A percentile compares a stretch with the other conserved stretches of the same genome.
Evolutionary conservation across 2,888 invertebrate species (phyloP).

Genomic region (Scelioninae gen. 2): DNA sequence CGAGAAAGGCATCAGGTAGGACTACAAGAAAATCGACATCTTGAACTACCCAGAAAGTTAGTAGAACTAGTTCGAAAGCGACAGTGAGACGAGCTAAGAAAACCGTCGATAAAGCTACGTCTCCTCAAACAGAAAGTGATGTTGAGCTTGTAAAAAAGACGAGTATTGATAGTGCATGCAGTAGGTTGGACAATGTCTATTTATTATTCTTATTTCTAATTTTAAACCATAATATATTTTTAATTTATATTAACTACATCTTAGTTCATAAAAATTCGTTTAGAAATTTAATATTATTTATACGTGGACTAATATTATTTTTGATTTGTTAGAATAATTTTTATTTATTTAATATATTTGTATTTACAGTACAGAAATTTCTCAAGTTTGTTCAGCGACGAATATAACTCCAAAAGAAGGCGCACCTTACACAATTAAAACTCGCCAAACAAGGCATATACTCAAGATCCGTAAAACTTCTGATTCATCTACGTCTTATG

Average conservation of each 20-base stretch:
- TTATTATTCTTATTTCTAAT: no score
- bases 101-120: constrained; percentile 37
- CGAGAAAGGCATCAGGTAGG: constrained; percentile 32
- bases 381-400: constrained; percentile 62
- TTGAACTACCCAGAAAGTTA: background rate
- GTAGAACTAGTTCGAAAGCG: constrained; percentile 61
- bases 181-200: constrained; percentile 34
- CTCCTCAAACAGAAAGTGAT: constrained; percentile 26
- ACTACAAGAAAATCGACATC: constrained; percentile 27
- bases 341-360: background rate
- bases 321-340: background rate
- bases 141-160: constrained; percentile 19
- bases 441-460: constrained; percentile 56
- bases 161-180: constrained; percentile 36
- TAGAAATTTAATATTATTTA: no score
- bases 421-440: constrained; percentile 61
- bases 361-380: constrained; percentile 66
- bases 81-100: constrained; percentile 62
- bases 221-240: no score
- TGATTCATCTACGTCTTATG: constrained; percentile 72
- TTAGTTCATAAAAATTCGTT: no score
- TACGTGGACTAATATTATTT: no score
- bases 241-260: no score
- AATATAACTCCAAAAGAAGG: constrained; percentile 52
- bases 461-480: constrained; percentile 67